Conservation (phyloP, 2,113 vertebrate species). For the Nerophis lumbriciformis region DNA sequence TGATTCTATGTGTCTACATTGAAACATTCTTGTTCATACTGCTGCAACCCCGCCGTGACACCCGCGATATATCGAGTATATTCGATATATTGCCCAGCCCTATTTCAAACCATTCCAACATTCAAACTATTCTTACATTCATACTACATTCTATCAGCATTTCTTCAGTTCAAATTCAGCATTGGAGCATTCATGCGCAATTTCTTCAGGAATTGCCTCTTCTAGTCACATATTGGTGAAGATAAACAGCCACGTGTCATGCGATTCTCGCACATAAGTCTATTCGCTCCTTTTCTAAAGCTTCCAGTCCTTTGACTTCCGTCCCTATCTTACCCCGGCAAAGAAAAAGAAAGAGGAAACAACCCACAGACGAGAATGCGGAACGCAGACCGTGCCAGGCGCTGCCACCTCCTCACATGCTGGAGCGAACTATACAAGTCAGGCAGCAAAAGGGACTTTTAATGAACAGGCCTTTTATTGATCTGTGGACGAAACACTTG, state of each 20-base stretch:
- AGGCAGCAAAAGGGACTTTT: constrained; percentile 65
- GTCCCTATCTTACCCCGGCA: constrained; percentile 19
- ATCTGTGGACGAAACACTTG: constrained; percentile 75
- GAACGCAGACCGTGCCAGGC: constrained; percentile 40
- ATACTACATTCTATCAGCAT: too few species aligned
- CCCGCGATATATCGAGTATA: too few species aligned
- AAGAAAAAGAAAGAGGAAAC: constrained; percentile 1
- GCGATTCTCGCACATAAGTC: constrained; percentile 23
- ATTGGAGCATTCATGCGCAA: too few species aligned
- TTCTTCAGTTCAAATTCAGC: too few species aligned
- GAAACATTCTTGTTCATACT: too few species aligned
- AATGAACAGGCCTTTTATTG: constrained; percentile 73
- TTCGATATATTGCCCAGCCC: too few species aligned
- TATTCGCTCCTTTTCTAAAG: constrained; percentile 29
- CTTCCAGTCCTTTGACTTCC: constrained; percentile 30
- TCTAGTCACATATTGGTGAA: neutral
- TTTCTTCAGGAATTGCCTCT: too few species aligned
- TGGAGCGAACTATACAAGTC: constrained; percentile 44
- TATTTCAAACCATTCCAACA: too few species aligned
- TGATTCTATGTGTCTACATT: too few species aligned
- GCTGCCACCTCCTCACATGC: constrained; percentile 31
- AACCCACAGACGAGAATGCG: constrained; percentile 35
- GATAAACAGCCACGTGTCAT: constrained; percentile 15
- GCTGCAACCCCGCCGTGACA: too few species aligned
- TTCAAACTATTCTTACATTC: too few species aligned